These are phyloP conservation scores for Acanthosepion pharaonis DNA, from an alignment of 2,888 invertebrate genomes.

Conservation along the genomic window DNA sequence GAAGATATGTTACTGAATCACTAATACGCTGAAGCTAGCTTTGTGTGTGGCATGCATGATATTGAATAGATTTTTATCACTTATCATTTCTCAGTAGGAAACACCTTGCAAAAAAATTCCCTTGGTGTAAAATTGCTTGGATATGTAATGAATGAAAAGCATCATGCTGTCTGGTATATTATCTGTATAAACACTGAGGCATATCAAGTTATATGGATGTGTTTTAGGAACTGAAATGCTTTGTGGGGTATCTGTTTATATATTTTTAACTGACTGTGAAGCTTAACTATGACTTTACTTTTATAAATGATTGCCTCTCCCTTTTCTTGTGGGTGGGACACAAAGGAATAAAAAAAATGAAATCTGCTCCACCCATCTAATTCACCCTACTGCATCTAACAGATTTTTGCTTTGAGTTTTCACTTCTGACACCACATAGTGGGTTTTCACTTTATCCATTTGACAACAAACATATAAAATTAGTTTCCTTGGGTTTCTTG, in stretches of 20 bases:
- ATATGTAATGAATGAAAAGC: not conserved
- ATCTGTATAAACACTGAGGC: not conserved
- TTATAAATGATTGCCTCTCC: not conserved
- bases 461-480: not conserved
- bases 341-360: not conserved
- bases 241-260: not conserved
- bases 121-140: not conserved
- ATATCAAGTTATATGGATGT: not conserved
- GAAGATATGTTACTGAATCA: too few relatives aligned
- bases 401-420: not conserved
- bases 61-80: not conserved
- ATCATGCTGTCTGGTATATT: not conserved
- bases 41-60: not conserved
- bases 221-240: not conserved
- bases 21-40: not conserved
- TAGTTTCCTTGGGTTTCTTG: not conserved
- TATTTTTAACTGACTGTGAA: not conserved
- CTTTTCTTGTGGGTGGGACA: not conserved
- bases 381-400: not conserved
- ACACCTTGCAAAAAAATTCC: not conserved
- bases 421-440: not conserved
- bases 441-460: not conserved
- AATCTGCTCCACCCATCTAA: not conserved
- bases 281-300: not conserved
- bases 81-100: not conserved